These are phyloP conservation scores for Hermatobates lingyangjiaoensis DNA, from an alignment of 1,140 invertebrate species.

Conservation along the genomic window DNA sequence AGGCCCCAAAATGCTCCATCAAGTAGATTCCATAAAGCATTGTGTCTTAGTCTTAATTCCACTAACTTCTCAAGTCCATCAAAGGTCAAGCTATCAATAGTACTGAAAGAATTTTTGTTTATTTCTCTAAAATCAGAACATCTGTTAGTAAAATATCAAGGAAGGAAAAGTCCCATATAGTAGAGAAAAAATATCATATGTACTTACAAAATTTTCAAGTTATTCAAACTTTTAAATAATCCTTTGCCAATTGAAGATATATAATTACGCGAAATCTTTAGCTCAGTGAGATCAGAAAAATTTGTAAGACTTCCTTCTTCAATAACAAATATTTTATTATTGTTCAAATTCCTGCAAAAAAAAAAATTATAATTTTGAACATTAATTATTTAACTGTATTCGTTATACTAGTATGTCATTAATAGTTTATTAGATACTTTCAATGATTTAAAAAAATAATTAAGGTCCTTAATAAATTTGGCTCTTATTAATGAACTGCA, in stretches of 20 bases:
- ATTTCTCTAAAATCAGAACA: conserved; percentile 36
- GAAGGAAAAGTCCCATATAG: not conserved
- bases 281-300: conserved; percentile 43
- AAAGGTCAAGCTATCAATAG: conserved; percentile 45
- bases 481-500: too few species aligned
- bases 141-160: conserved; percentile 11
- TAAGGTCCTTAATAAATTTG: too few species aligned
- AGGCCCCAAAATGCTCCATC: conserved; percentile 80
- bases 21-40: conserved; percentile 51
- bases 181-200: conserved; percentile 2
- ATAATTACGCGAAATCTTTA: conserved; percentile 62
- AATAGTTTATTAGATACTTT: too few species aligned
- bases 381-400: too few species aligned
- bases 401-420: too few species aligned
- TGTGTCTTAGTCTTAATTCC: conserved; percentile 58
- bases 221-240: conserved; percentile 65
- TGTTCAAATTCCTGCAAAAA: conserved; percentile 35
- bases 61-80: conserved; percentile 48
- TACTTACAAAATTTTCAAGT: conserved; percentile 46
- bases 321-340: conserved; percentile 28
- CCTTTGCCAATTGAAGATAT: conserved; percentile 60
- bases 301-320: conserved; percentile 33
- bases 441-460: too few species aligned
- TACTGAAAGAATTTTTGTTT: conserved; percentile 51
- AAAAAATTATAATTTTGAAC: too few species aligned